A percentile compares a stretch with the other conserved stretches of the same genome.
Evolutionary conservation across 2,888 invertebrate species (phyloP).

Genomic region (Herminia tarsipennalis): DNA sequence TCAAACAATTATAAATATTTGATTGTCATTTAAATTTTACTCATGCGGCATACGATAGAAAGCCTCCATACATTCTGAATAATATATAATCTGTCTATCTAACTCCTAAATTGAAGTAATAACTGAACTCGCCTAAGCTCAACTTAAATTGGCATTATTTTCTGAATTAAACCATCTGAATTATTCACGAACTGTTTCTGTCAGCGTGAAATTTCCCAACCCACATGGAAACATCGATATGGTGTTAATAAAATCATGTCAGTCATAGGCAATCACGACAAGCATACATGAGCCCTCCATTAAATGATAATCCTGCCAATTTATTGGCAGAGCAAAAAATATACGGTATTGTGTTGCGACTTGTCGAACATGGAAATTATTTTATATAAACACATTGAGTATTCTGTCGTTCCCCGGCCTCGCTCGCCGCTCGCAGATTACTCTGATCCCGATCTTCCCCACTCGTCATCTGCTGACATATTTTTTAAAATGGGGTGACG

Average conservation of each 20-base stretch:
- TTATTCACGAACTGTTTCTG: constrained; percentile 62
- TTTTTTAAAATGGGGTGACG: constrained; percentile 83
- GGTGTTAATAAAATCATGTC: constrained; percentile 83
- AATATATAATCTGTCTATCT: constrained; percentile 69
- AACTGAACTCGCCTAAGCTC: constrained; percentile 64
- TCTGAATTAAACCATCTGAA: constrained; percentile 68
- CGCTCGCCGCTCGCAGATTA: constrained; percentile 63
- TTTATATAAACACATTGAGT: constrained; percentile 85
- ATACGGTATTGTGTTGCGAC: constrained; percentile 79
- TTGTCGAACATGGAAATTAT: constrained; percentile 85
- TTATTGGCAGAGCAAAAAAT: constrained; percentile 83
- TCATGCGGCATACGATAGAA: constrained; percentile 65
- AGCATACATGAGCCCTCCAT: constrained; percentile 85
- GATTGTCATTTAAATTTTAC: constrained; percentile 66
- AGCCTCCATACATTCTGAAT: constrained; percentile 65
- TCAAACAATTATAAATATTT: constrained; percentile 59
- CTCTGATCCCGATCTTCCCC: constrained; percentile 67
- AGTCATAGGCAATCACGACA: constrained; percentile 81
- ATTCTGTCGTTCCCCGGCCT: constrained; percentile 70
- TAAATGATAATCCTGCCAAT: constrained; percentile 85
- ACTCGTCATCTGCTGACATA: constrained; percentile 83
- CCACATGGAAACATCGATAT: constrained; percentile 68
- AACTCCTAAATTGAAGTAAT: constrained; percentile 69
- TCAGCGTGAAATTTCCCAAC: constrained; percentile 61
- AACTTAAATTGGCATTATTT: constrained; percentile 72